Conservation (phyloP, 2,113 vertebrate species). For the Thomomys bottae region DNA sequence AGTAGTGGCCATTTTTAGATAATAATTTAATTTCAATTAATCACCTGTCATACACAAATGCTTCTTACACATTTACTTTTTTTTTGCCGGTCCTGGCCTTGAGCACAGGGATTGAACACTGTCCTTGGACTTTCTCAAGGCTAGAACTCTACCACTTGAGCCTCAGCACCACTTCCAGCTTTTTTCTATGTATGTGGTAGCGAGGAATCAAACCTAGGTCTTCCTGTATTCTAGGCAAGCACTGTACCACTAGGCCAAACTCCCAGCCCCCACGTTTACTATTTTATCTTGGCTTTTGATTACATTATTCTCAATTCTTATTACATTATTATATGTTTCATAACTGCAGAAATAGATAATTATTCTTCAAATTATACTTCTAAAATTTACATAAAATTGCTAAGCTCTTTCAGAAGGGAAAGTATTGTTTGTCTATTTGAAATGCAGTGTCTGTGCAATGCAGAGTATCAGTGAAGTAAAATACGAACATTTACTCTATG, state of each 20-base stretch:
- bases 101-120: too few relatives aligned
- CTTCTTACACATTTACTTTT: conserved; percentile 17
- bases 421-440: neutral
- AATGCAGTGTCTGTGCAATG: neutral
- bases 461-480: neutral
- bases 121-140: too few relatives aligned
- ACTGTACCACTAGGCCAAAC: too few relatives aligned
- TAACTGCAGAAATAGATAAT: neutral
- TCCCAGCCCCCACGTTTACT: too few relatives aligned
- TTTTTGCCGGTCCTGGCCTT: too few relatives aligned
- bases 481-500: accelerated
- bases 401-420: neutral
- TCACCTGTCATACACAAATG: neutral
- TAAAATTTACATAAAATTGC: neutral
- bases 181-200: too few relatives aligned
- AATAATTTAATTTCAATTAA: conserved; percentile 66
- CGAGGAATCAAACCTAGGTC: too few relatives aligned
- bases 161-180: too few relatives aligned
- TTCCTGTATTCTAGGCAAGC: too few relatives aligned
- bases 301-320: conserved; percentile 24
- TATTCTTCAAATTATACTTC: neutral
- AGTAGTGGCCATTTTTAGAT: conserved; percentile 66
- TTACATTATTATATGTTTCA: neutral
- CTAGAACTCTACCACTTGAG: too few relatives aligned
- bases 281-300: conserved; percentile 12